These are phyloP conservation scores for Aporophyla nigra DNA, from an alignment of 2,888 invertebrate species.

Conservation along the genomic window DNA sequence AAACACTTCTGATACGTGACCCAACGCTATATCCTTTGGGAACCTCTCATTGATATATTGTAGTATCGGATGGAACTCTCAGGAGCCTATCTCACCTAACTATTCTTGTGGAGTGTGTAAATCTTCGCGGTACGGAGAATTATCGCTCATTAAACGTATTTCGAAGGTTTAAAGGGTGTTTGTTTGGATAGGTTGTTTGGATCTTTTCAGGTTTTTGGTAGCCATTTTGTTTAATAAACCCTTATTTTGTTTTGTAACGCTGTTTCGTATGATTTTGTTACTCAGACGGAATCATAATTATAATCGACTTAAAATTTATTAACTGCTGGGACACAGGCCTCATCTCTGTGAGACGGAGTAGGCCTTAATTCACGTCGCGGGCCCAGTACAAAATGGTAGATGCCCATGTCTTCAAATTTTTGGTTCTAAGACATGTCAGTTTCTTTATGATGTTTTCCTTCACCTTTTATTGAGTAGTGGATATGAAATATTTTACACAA, in stretches of 20 bases:
- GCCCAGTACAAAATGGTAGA: no score
- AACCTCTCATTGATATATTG: slow-evolving; percentile 83
- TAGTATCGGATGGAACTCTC: slow-evolving; percentile 71
- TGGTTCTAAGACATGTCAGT: no score
- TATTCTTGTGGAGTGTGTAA: slow-evolving; percentile 79
- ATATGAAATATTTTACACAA: no score
- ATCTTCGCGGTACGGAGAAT: slow-evolving; percentile 79
- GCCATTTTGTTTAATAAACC: not conserved
- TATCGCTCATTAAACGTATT: slow-evolving; percentile 81
- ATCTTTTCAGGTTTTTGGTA: slow-evolving; percentile 17
- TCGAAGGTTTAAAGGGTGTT: slow-evolving; percentile 72
- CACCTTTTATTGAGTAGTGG: no score
- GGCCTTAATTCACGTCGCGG: no score
- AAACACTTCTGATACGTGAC: slow-evolving; percentile 87
- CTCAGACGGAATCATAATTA: not conserved
- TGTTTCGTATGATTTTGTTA: not conserved
- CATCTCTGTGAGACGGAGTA: no score
- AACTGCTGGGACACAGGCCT: no score
- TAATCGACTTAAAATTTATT: no score
- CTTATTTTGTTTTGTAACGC: not conserved
- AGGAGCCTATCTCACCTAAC: slow-evolving; percentile 75
- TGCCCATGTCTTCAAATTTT: no score
- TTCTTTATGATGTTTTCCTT: no score
- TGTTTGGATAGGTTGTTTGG: slow-evolving; percentile 43
- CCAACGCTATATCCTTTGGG: slow-evolving; percentile 81